Base-by-base conservation (phyloP, 2,888 invertebrate species). In the Suillia variegata region DNA sequence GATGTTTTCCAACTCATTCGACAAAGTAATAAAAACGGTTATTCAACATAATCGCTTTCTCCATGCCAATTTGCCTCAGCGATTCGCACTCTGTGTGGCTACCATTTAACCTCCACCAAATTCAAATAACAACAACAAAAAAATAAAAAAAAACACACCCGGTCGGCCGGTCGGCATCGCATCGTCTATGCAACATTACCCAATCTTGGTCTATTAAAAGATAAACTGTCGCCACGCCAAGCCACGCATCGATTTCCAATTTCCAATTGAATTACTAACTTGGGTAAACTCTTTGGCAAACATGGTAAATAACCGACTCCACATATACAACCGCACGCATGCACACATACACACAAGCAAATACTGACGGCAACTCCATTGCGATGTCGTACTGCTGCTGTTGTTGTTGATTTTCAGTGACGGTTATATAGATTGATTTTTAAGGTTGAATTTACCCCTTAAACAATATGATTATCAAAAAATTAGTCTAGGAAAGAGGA, bases 231-330 rank as follows among this genome's bases (percentile, higher is more conserved):
- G 45, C 45, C 17, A 5, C 5, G 45, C 45, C 17, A 5, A 2
- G 45, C 38, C n/a, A 13, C n/a, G 38, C 45, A 45, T 45, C 45
- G 45, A 45, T 45, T 48, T 58, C 48, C 62, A 53, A 62, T 62
- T 58, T 55, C 52, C 60, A 60, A 63, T 63, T 58, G 63, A 63
- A 63, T 61, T 63, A 58, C 58, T 56, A 58, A 61, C 56, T 61
- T 63, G 63, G 56, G 53, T 51, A 56, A 63, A 58, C 61, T 63
- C 13, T 61, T 60, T 50, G 15, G 52, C 51, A 24, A 54, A 26
- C 50, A 54, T 58, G 59, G 58, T 58, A 60, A 63, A 58, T 52
- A 59, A 57, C 54, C 58, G 61, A 63, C 61, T 58, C 24, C n/a
- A n/a, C n/a, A n/a, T n/a, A n/a, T n/a, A n/a, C n/a, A n/a, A n/a